Evolutionary conservation across 2,113 vertebrate species (phyloP).

Genomic region (Zapornia atra): DNA sequence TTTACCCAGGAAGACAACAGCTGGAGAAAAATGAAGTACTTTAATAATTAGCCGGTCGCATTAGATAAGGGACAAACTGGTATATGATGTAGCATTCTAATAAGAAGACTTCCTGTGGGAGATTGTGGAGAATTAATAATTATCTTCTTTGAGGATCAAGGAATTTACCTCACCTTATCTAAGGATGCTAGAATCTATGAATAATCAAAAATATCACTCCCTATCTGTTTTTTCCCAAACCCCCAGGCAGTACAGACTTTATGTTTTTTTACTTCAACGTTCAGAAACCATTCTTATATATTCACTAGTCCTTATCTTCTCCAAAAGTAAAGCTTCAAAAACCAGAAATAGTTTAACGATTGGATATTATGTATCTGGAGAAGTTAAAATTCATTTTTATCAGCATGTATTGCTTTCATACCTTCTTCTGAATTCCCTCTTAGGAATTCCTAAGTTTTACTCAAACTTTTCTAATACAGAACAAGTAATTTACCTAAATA

Average conservation of each 20-base stretch:
- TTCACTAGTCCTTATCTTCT: background rate
- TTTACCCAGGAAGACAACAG: slow-evolving; percentile 69
- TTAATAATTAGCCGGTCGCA: slow-evolving; percentile 66
- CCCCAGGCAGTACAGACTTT: background rate
- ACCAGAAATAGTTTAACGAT: background rate
- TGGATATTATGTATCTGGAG: background rate
- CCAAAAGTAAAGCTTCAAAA: background rate
- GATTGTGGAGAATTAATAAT: slow-evolving; percentile 30
- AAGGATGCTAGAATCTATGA: background rate
- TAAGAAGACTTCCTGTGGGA: slow-evolving; percentile 11
- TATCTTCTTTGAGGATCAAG: slow-evolving; percentile 50
- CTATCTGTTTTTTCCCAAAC: background rate
- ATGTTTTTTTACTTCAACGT: background rate
- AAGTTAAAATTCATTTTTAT: background rate
- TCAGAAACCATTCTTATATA: background rate
- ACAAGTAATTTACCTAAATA: background rate
- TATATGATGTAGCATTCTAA: slow-evolving; percentile 54
- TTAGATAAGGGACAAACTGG: slow-evolving; percentile 43
- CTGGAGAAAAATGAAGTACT: slow-evolving; percentile 64
- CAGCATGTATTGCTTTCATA: background rate
- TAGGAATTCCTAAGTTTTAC: background rate
- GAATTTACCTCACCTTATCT: background rate
- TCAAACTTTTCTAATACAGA: background rate
- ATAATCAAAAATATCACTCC: background rate
- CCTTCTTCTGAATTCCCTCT: background rate